Conservation (phyloP, 2,113 vertebrate species). For the Heterocephalus glaber region DNA sequence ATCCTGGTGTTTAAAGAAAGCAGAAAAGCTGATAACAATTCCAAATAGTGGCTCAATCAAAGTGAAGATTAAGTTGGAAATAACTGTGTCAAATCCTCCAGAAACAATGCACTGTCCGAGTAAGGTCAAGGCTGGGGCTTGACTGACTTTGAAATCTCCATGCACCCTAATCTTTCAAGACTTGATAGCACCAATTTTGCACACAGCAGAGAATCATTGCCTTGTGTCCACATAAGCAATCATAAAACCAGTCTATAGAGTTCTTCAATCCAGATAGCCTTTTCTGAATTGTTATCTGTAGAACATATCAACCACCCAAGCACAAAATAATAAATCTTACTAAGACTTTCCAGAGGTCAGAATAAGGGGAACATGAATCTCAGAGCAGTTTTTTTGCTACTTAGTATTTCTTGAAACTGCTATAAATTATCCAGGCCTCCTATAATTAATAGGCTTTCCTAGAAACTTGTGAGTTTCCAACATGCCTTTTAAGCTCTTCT, state of each 20-base stretch:
- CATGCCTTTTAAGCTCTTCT: conserved; percentile 41
- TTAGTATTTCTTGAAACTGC: conserved; percentile 66
- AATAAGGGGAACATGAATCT: conserved; percentile 64
- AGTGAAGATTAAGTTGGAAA: neutral
- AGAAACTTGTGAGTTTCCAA: neutral
- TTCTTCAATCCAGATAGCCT: neutral
- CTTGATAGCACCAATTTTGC: neutral
- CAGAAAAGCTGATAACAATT: neutral
- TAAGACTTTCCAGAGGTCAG: conserved; percentile 48
- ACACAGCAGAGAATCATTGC: neutral
- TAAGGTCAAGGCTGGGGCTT: neutral
- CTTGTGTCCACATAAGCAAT: neutral
- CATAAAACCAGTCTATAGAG: neutral
- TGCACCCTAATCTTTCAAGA: neutral
- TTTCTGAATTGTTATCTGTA: conserved; percentile 49
- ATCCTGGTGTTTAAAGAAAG: neutral
- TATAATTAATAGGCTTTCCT: conserved; percentile 65
- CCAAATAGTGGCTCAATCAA: neutral
- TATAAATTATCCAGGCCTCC: conserved; percentile 67
- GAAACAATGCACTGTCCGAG: neutral
- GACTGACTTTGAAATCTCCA: accelerated
- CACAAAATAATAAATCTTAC: conserved; percentile 67
- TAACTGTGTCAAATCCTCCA: neutral
- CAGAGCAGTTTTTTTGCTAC: conserved; percentile 26
- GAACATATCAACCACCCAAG: conserved; percentile 43